phyloP scores from a whole-genome alignment of 2,113 vertebrate species.

The Dromiciops gliroides region DNA sequence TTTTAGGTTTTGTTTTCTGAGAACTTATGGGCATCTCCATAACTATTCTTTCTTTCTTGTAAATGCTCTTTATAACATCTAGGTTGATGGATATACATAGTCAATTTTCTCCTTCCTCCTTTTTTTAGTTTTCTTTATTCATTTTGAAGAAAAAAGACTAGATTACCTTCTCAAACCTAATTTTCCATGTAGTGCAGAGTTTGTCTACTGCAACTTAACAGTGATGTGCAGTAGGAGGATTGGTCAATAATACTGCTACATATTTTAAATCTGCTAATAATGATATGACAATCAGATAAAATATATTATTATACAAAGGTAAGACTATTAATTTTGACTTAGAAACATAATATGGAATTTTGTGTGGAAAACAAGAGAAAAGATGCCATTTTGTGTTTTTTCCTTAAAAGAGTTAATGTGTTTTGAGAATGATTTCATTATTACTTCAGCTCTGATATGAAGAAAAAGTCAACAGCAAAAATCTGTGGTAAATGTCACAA shows the following conservation, averaged over 20 bases:
- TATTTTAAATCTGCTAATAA: neutral
- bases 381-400: conserved; percentile 14
- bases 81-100: neutral
- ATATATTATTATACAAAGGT: neutral
- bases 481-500: conserved; percentile 50
- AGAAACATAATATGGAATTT: neutral
- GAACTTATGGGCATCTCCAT: neutral
- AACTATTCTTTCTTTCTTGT: neutral
- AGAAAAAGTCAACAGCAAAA: conserved; percentile 49
- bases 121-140: neutral
- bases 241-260: neutral
- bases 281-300: neutral
- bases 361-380: conserved; percentile 45
- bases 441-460: conserved; percentile 36
- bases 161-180: neutral
- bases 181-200: neutral
- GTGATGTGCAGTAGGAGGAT: neutral
- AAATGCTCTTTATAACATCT: neutral
- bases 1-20: neutral
- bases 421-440: conserved; percentile 37
- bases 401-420: conserved; percentile 33
- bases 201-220: neutral
- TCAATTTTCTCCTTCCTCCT: neutral
- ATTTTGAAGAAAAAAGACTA: neutral
- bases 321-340: conserved; percentile 17